Conservation (phyloP, 1,140 invertebrate species). For the Coptotermes formosanus region DNA sequence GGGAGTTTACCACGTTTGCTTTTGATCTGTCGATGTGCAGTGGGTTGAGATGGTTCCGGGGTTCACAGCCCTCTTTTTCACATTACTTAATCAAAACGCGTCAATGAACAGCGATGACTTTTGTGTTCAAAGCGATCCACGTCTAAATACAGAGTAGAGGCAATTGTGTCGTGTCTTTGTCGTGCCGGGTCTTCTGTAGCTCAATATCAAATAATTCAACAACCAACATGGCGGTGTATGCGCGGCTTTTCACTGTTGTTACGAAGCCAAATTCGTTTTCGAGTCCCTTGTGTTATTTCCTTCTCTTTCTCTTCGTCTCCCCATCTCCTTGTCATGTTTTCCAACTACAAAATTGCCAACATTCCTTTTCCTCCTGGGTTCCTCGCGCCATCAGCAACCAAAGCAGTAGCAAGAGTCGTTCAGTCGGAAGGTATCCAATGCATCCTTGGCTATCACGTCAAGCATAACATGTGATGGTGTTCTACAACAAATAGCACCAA, state of each 20-base stretch:
- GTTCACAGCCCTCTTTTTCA: neutral
- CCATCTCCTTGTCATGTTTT: neutral
- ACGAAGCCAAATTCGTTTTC: constrained; percentile 15
- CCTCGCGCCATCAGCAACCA: constrained; percentile 18
- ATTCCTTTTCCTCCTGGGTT: constrained; percentile 22
- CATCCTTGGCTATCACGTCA: neutral
- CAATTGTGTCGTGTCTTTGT: neutral
- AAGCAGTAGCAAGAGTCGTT: constrained; percentile 7
- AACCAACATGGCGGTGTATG: constrained; percentile 1
- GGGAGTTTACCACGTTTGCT: neutral
- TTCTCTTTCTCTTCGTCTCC: constrained; percentile 7
- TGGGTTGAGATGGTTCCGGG: neutral
- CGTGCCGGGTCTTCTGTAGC: neutral
- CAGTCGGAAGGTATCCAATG: constrained; percentile 10
- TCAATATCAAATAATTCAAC: constrained; percentile 13
- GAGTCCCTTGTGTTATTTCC: neutral
- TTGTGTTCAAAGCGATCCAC: neutral
- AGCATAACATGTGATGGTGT: constrained; percentile 3
- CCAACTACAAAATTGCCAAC: constrained; percentile 23
- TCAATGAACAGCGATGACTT: neutral
- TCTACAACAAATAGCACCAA: neutral
- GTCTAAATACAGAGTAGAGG: constrained; percentile 5
- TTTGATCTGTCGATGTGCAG: neutral
- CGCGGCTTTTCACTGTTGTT: constrained; percentile 9
- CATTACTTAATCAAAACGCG: constrained; percentile 12